Percentiles rank a stretch among this genome's conserved stretches.
phyloP scores from a whole-genome alignment of 1,140 invertebrate species.

The Eubasilissa regina region DNA sequence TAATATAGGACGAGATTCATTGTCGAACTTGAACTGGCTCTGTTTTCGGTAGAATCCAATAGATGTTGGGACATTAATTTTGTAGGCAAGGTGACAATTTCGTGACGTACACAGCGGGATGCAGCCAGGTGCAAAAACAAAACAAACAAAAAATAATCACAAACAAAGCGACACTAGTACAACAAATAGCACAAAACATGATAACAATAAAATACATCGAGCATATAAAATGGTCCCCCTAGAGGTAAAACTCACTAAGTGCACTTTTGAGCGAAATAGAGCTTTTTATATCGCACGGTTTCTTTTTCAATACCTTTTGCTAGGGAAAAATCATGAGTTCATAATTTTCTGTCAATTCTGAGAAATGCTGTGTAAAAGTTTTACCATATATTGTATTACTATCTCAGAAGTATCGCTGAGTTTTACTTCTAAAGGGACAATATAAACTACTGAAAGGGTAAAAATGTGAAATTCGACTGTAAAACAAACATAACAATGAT shows the following conservation, averaged over 20 bases:
- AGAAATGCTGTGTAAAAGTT: too few species aligned
- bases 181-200: too few species aligned
- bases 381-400: too few species aligned
- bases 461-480: neutral
- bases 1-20: constrained; percentile 79
- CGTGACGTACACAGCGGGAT: constrained; percentile 20
- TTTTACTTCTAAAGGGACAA: too few species aligned
- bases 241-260: neutral
- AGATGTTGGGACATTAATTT: constrained; percentile 20
- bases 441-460: neutral
- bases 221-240: neutral
- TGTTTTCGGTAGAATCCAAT: constrained; percentile 63
- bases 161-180: constrained; percentile 2
- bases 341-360: too few species aligned
- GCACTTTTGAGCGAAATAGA: neutral
- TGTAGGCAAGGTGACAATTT: neutral
- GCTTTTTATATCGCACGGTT: too few species aligned
- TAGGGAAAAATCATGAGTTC: too few species aligned
- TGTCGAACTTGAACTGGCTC: constrained; percentile 87
- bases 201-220: neutral
- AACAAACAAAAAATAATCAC: constrained; percentile 42
- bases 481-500: constrained; percentile 3
- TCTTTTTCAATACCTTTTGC: too few species aligned
- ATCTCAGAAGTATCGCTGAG: too few species aligned
- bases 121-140: constrained; percentile 46